Conservation (phyloP, 2,888 invertebrate genomes). For the Sphinx pinastri region DNA sequence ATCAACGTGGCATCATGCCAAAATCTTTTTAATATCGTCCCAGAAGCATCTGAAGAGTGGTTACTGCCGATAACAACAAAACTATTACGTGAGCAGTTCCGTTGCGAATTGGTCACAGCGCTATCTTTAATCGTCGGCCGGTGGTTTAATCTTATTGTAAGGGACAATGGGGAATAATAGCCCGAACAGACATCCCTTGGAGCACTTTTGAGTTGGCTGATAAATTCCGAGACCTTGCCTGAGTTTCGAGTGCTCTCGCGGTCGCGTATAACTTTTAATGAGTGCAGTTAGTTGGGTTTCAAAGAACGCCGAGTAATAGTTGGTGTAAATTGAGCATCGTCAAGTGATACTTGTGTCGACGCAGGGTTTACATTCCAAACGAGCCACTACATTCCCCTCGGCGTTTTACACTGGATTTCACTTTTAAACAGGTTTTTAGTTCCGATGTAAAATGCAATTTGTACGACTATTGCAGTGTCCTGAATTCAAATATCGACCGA, state of each 20-base stretch:
- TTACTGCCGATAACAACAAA: slow-evolving; percentile 80
- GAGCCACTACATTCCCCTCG: slow-evolving; percentile 2
- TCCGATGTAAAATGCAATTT: neutral
- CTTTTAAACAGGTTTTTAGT: neutral
- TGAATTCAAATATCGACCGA: neutral
- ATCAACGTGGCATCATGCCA: slow-evolving; percentile 80
- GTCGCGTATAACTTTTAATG: slow-evolving; percentile 76
- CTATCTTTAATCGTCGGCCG: slow-evolving; percentile 60
- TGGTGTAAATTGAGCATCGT: slow-evolving; percentile 55
- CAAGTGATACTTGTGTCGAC: slow-evolving; percentile 41
- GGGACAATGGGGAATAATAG: slow-evolving; percentile 75
- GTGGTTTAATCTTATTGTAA: slow-evolving; percentile 77
- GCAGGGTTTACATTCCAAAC: slow-evolving; percentile 20
- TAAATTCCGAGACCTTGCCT: slow-evolving; percentile 63
- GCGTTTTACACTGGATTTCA: slow-evolving; percentile 7
- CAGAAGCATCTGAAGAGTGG: slow-evolving; percentile 76
- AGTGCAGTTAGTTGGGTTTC: slow-evolving; percentile 66
- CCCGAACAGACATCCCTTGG: slow-evolving; percentile 61
- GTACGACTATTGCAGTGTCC: neutral
- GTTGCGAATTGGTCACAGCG: slow-evolving; percentile 68
- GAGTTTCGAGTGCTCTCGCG: slow-evolving; percentile 68
- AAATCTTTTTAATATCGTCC: slow-evolving; percentile 83
- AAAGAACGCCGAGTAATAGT: slow-evolving; percentile 61
- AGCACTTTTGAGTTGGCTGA: slow-evolving; percentile 73
- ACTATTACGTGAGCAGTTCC: slow-evolving; percentile 75